These are phyloP conservation scores for Xerus rutilus DNA, from an alignment of 2,797 vertebrate species.

Conservation along the genomic window DNA sequence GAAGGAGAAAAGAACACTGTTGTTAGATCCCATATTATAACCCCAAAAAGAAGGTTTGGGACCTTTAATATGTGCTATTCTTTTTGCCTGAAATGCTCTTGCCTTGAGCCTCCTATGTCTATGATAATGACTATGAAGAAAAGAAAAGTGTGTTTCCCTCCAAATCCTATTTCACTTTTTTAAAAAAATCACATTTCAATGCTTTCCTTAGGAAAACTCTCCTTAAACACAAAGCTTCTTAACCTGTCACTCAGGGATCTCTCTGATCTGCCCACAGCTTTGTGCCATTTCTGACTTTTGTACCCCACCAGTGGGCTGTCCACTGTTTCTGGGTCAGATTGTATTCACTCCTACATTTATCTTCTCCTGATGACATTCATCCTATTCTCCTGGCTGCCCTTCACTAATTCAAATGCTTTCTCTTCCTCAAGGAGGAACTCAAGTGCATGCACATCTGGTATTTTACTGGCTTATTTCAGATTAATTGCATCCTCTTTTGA, in stretches of 20 bases:
- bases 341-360: not conserved
- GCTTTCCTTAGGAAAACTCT: constrained; percentile 12
- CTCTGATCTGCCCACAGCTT: not conserved
- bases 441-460: not conserved
- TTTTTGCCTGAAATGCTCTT: constrained; percentile 26
- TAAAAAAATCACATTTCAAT: not conserved
- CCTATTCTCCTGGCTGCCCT: not conserved
- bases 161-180: constrained; percentile 14
- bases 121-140: constrained; percentile 27
- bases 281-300: constrained; percentile 5
- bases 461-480: not conserved
- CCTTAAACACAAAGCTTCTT: constrained; percentile 18
- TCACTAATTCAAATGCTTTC: not conserved
- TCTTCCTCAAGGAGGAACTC: not conserved
- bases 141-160: not conserved
- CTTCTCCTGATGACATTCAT: not conserved
- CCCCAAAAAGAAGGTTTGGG: not conserved
- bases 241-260: not conserved
- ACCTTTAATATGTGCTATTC: not conserved
- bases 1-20: not conserved
- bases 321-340: not conserved
- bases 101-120: not conserved
- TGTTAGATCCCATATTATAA: constrained; percentile 12
- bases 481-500: constrained; percentile 32
- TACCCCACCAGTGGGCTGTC: not conserved